Evolutionary conservation across 2,888 invertebrate genomes (phyloP).

Genomic region (Bedellia somnulentella): DNA sequence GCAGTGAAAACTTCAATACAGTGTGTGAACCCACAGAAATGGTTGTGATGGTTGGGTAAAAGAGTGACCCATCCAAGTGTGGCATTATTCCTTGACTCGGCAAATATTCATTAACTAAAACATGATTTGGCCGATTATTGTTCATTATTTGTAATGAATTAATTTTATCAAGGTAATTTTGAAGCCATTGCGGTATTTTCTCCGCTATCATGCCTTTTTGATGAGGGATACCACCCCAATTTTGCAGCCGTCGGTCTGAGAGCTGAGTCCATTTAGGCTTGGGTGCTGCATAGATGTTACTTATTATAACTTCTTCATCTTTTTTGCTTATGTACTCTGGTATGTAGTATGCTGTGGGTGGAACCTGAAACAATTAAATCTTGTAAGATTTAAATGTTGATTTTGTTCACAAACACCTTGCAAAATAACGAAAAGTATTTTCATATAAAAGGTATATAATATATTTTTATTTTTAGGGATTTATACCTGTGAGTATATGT

Average conservation of each 20-base stretch:
- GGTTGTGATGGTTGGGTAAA: conserved; percentile 90
- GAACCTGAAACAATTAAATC: conserved; percentile 45
- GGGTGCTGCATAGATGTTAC: conserved; percentile 77
- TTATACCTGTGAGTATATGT: no score
- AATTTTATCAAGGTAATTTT: conserved; percentile 70
- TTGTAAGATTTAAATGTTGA: no score
- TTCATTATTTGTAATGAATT: conserved; percentile 69
- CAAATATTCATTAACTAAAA: conserved; percentile 91
- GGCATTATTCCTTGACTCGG: conserved; percentile 97
- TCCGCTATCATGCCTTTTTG: conserved; percentile 92
- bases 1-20: conserved; percentile 80
- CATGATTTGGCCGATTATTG: conserved; percentile 82
- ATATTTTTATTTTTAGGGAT: no score
- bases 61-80: conserved; percentile 94
- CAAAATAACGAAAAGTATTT: no score
- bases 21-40: conserved; percentile 90
- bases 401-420: no score
- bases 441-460: no score
- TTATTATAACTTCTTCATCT: conserved; percentile 72
- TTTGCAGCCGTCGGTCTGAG: conserved; percentile 88
- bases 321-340: conserved; percentile 80
- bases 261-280: conserved; percentile 96
- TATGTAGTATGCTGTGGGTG: conserved; percentile 75
- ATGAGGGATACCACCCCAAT: conserved; percentile 96
- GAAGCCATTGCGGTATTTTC: conserved; percentile 83